Conservation (phyloP, 2,888 invertebrate genomes). For the Mythimna albipuncta region DNA sequence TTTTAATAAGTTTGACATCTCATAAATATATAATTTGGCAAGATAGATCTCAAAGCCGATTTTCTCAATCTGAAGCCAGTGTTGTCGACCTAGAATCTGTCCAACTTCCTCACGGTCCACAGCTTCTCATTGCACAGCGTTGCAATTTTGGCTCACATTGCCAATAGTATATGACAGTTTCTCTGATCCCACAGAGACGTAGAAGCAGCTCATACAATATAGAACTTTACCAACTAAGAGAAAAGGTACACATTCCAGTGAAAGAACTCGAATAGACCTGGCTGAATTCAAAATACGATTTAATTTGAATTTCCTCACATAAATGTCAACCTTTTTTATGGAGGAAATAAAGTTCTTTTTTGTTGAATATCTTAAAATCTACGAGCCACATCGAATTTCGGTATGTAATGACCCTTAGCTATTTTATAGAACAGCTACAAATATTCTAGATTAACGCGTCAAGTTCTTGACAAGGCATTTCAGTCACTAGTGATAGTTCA, state of each 20-base stretch:
- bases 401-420: too few species aligned
- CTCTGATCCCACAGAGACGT: slow-evolving; percentile 1
- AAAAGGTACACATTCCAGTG: too few species aligned
- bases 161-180: slow-evolving; percentile 32
- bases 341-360: too few species aligned
- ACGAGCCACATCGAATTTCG: too few species aligned
- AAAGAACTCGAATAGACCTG: too few species aligned
- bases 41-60: background rate
- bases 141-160: slow-evolving; percentile 9
- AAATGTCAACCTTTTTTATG: too few species aligned
- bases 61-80: background rate
- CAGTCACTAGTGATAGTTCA: slow-evolving; percentile 11
- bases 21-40: background rate
- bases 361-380: too few species aligned
- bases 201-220: too few species aligned
- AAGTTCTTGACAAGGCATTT: slow-evolving; percentile 37
- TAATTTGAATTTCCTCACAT: too few species aligned
- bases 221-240: too few species aligned
- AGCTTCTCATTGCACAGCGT: background rate
- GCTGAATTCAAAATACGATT: too few species aligned
- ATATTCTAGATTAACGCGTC: slow-evolving; percentile 31
- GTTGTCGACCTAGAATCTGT: slow-evolving; percentile 6
- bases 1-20: background rate
- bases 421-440: slow-evolving; percentile 13
- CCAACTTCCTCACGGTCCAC: slow-evolving; percentile 17